Percentiles rank a stretch among this genome's conserved stretches.
Evolutionary conservation across 2,888 invertebrate species (phyloP).

Genomic region (Eremobia ochroleuca): DNA sequence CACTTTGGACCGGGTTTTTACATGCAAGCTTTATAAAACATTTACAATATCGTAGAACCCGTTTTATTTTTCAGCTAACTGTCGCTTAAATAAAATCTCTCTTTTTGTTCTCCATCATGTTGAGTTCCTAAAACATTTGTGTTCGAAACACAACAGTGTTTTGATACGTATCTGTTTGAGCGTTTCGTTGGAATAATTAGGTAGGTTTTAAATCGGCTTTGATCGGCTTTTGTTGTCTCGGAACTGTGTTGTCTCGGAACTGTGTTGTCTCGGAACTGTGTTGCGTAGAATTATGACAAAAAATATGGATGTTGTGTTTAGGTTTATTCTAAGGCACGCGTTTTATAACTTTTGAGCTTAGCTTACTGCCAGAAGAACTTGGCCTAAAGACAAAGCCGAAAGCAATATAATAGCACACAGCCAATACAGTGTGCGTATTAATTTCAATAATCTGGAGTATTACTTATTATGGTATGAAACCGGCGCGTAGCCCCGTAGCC

Average conservation of each 20-base stretch:
- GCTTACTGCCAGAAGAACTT: not conserved
- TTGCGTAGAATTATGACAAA: constrained; percentile 8
- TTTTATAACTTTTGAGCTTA: constrained; percentile 8
- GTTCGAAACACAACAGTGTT: constrained; percentile 21
- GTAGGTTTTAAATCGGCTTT: constrained; percentile 37
- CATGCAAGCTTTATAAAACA: constrained; percentile 13
- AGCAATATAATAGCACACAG: not conserved
- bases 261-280: constrained; percentile 4
- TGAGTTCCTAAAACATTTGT: constrained; percentile 17
- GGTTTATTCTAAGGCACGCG: not conserved
- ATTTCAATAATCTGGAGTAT: not conserved
- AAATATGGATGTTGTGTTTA: constrained; percentile 6
- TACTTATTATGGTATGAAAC: not conserved
- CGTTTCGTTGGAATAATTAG: constrained; percentile 15
- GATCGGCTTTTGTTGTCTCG: constrained; percentile 11
- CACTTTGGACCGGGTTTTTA: constrained; percentile 1
- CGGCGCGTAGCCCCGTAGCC: constrained; percentile 14
- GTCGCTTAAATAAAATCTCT: constrained; percentile 21
- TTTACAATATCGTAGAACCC: not conserved
- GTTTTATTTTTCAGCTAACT: constrained; percentile 5
- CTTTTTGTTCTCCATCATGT: constrained; percentile 19
- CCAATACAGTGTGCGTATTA: not conserved
- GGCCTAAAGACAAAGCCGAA: not conserved
- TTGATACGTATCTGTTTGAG: constrained; percentile 1
- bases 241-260: constrained; percentile 1